phyloP scores from a whole-genome alignment of 2,888 invertebrate species.

The Saturnia pavonia region DNA sequence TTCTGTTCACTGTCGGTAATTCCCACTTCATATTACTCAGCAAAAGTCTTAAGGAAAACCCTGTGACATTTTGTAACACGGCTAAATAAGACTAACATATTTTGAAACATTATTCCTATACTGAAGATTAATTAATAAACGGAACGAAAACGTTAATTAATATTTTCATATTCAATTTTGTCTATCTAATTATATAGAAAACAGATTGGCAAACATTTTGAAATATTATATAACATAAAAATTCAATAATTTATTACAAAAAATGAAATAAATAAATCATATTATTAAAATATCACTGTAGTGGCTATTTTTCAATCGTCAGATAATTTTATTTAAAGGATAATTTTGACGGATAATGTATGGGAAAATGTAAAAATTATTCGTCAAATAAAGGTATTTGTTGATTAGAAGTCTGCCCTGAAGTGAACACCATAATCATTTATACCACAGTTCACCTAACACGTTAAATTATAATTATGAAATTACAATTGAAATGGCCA shows the following conservation, averaged over 20 bases:
- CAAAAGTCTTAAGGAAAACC: conserved; percentile 1
- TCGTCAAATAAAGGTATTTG: too few species aligned
- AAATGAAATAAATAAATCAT: background rate
- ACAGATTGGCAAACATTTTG: background rate
- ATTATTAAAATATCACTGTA: background rate
- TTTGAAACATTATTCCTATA: background rate
- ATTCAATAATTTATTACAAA: background rate
- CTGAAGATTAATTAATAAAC: background rate
- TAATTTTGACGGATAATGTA: too few species aligned
- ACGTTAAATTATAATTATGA: background rate
- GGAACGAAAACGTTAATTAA: background rate
- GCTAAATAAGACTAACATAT: background rate
- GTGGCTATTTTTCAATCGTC: background rate
- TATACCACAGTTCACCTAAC: background rate
- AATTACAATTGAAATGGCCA: background rate
- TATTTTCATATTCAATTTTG: background rate
- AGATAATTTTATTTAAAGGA: too few species aligned
- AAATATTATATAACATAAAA: background rate
- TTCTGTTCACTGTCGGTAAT: background rate
- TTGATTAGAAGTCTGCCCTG: too few species aligned
- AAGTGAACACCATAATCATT: background rate
- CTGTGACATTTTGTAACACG: background rate
- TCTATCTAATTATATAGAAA: background rate
- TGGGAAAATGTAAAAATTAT: too few species aligned
- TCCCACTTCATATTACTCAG: conserved; percentile 1